Percentiles rank a stretch among this genome's conserved stretches.
phyloP scores from a whole-genome alignment of 2,113 vertebrate species.

The Cettia cetti region DNA sequence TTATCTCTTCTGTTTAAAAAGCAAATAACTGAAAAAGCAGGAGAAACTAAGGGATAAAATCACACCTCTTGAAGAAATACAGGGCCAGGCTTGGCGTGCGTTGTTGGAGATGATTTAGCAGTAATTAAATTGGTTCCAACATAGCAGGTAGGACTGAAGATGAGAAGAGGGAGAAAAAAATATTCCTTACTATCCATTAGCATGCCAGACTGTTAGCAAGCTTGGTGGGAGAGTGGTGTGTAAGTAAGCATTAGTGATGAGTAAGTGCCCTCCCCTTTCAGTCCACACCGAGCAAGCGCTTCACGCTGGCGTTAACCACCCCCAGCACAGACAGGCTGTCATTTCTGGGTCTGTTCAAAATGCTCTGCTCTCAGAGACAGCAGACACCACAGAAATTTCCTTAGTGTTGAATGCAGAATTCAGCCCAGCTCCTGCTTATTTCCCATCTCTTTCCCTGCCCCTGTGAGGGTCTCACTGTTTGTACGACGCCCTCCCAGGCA shows the following conservation, averaged over 20 bases:
- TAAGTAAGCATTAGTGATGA: not conserved
- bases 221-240: not conserved
- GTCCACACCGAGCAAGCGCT: not conserved
- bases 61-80: not conserved
- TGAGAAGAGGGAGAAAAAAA: not conserved
- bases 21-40: not conserved
- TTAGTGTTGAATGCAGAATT: accelerated
- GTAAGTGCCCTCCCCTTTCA: not conserved
- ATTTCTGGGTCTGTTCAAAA: not conserved
- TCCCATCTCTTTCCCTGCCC: accelerated
- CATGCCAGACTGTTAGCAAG: not conserved
- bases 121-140: not conserved
- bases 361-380: not conserved
- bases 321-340: not conserved
- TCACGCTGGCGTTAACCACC: not conserved
- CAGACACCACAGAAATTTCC: not conserved
- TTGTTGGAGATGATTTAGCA: not conserved
- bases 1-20: not conserved
- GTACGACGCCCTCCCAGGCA: accelerated
- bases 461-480: accelerated
- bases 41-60: not conserved
- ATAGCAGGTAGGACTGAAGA: not conserved
- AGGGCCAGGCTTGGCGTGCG: accelerated
- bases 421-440: not conserved
- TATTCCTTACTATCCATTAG: not conserved